Conservation (phyloP, 2,113 vertebrate genomes). For the Percopsis transmontana region DNA sequence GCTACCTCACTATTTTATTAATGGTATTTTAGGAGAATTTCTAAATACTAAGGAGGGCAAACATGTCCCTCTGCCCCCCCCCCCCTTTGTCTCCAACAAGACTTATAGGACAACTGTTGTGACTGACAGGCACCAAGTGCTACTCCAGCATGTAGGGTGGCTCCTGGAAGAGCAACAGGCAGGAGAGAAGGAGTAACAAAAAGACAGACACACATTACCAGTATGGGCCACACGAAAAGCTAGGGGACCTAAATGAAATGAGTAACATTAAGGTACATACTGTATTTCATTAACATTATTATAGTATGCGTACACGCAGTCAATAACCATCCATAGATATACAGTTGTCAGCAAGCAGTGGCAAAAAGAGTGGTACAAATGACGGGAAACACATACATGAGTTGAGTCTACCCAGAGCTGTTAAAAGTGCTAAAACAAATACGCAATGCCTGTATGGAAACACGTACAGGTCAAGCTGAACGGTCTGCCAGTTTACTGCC, state of each 20-base stretch:
- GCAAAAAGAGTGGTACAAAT: background rate
- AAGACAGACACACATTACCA: slow-evolving; percentile 13
- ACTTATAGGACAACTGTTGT: slow-evolving; percentile 66
- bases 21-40: too few relatives aligned
- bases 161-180: slow-evolving; percentile 32
- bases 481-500: slow-evolving; percentile 4
- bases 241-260: too few relatives aligned
- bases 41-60: too few relatives aligned
- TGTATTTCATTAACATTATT: too few relatives aligned
- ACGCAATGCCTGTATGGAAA: background rate
- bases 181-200: slow-evolving; percentile 17
- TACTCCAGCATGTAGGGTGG: slow-evolving; percentile 61
- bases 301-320: too few relatives aligned
- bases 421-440: slow-evolving; percentile 37
- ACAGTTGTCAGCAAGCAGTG: too few relatives aligned
- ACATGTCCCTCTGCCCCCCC: slow-evolving; percentile 12
- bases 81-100: slow-evolving; percentile 41
- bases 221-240: slow-evolving; percentile 4
- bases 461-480: background rate
- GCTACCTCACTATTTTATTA: slow-evolving; percentile 28
- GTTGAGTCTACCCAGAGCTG: slow-evolving; percentile 10
- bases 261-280: too few relatives aligned
- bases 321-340: too few relatives aligned
- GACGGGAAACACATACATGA: slow-evolving; percentile 8
- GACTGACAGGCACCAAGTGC: slow-evolving; percentile 78